phyloP scores from a whole-genome alignment of 2,797 vertebrate species.

The Poecilia picta region DNA sequence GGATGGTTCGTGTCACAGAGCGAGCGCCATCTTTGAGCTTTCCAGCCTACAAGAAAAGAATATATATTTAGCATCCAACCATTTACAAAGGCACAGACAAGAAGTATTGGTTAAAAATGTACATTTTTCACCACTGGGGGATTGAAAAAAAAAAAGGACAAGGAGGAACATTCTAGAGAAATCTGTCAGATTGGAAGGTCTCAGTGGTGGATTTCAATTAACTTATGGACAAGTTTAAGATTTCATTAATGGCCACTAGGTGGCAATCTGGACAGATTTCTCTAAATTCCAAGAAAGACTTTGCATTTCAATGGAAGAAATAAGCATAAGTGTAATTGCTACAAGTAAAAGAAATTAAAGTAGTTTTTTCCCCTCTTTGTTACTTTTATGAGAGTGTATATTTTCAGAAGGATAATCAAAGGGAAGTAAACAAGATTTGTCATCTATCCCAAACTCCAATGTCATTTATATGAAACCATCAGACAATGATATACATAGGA shows the following conservation, averaged over 20 bases:
- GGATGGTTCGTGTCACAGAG: slow-evolving; percentile 98
- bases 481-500: slow-evolving; percentile 39
- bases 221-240: slow-evolving; percentile 9
- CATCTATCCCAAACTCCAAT: slow-evolving; percentile 19
- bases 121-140: not conserved
- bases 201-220: slow-evolving; percentile 9
- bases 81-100: not conserved
- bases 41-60: slow-evolving; percentile 82
- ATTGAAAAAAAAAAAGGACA: slow-evolving; percentile 25
- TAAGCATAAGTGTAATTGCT: slow-evolving; percentile 1
- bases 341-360: not conserved
- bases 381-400: slow-evolving; percentile 19
- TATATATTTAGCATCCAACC: not conserved
- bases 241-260: not conserved
- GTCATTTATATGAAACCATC: slow-evolving; percentile 26
- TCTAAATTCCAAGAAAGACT: slow-evolving; percentile 16
- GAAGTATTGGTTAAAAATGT: not conserved
- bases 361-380: not conserved
- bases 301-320: slow-evolving; percentile 1
- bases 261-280: slow-evolving; percentile 19
- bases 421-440: slow-evolving; percentile 13
- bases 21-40: slow-evolving; percentile 99
- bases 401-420: slow-evolving; percentile 13
- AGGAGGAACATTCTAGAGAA: slow-evolving; percentile 29
- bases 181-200: slow-evolving; percentile 24